Base-by-base conservation (phyloP, 2,113 vertebrate species). In the Perca schrenkii region DNA sequence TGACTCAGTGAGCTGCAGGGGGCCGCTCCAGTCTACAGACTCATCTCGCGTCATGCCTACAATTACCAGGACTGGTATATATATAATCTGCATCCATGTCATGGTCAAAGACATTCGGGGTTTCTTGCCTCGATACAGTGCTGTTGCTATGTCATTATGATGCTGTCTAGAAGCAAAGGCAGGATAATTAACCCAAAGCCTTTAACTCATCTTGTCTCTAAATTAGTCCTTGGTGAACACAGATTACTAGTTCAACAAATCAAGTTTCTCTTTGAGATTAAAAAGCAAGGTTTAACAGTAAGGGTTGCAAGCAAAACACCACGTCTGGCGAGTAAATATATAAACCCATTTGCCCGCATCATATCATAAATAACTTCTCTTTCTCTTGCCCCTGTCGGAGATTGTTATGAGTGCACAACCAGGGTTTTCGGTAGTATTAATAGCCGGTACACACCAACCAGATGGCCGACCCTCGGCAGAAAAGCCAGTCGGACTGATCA, bases 1-100 rank as follows among this genome's bases (percentile, higher is more conserved):
- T 92, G 93, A 92, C n/a, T 93, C 89, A 93, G 78, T 53, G 64
- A 50, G 53, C 64, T 19, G 11, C 15, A 58, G 84, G 75, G 56
- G 53, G 71, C 43, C 19, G 5, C 31, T 57, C n/a, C 1, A 8
- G 56, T 70, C 69, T 31, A 58, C 58, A 69, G 58, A 54, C 61
- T 21, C 0, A 14, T 40, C 67, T 31, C 14, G 3, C 17, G 77
- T 74, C 36, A 28, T 56, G 82, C 70, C 84, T 80, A 63, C 49
- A 84, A 77, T 79, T 76, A 90, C 22, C 65, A 71, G 43, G 63
- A 53, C 83, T 67, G 80, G 22, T 66, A 15, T n/a, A 6, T n/a
- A 6, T 22, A 53, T 70, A 47, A 85, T 70, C 14, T 52, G 53
- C 46, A 15, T 22, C 49, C 43, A 43, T 61, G 74, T 40, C 15